phyloP scores from a whole-genome alignment of 2,113 vertebrate genomes.

The Larimichthys crocea region DNA sequence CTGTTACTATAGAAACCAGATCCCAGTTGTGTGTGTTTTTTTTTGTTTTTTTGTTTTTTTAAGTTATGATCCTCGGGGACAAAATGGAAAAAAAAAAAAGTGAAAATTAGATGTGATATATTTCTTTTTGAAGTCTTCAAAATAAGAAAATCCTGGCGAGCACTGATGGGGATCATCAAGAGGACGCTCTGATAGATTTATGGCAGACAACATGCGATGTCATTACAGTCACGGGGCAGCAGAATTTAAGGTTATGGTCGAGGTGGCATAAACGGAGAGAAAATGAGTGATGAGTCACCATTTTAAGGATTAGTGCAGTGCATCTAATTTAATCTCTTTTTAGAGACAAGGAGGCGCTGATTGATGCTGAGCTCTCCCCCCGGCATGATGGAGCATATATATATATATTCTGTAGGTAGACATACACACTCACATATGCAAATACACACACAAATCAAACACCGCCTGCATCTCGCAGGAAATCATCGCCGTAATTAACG shows the following conservation, averaged over 20 bases:
- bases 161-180: slow-evolving; percentile 7
- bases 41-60: slow-evolving; percentile 11
- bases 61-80: slow-evolving; percentile 48
- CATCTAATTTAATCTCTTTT: slow-evolving; percentile 60
- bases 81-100: slow-evolving; percentile 4
- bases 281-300: slow-evolving; percentile 39
- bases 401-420: slow-evolving; percentile 47
- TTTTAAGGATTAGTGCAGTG: slow-evolving; percentile 47
- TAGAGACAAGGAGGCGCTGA: slow-evolving; percentile 53
- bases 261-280: slow-evolving; percentile 19
- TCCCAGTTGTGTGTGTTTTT: slow-evolving; percentile 30
- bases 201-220: slow-evolving; percentile 9
- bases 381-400: slow-evolving; percentile 39
- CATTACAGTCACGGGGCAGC: slow-evolving; percentile 14
- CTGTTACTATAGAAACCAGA: slow-evolving; percentile 66
- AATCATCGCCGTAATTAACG: slow-evolving; percentile 78
- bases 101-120: slow-evolving; percentile 40
- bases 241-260: slow-evolving; percentile 10
- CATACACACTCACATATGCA: slow-evolving; percentile 14
- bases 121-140: slow-evolving; percentile 45
- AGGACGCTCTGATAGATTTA: slow-evolving; percentile 13
- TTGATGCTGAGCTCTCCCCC: slow-evolving; percentile 50
- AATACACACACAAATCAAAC: slow-evolving; percentile 62
- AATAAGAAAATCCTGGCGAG: slow-evolving; percentile 13
- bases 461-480: slow-evolving; percentile 68